A percentile compares a stretch with the other conserved stretches of the same genome.
Conservation (phyloP, 1,140 invertebrate species). For the Nomia melanderi region DNA sequence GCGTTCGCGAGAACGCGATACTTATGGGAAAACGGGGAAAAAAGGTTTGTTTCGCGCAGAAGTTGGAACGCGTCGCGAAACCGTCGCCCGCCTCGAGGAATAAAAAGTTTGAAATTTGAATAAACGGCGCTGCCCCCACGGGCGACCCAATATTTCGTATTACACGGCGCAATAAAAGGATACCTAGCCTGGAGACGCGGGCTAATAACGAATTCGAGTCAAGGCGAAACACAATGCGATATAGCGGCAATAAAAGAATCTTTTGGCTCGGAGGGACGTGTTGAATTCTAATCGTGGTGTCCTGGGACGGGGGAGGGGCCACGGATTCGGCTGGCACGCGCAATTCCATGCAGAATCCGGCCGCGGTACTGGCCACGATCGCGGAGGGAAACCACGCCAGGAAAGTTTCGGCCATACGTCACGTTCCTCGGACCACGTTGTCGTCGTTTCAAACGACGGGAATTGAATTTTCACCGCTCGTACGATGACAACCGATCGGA, state of each 20-base stretch:
- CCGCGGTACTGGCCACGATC: too few relatives aligned
- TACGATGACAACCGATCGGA: background rate
- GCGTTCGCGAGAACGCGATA: background rate
- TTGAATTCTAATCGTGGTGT: conserved; percentile 8
- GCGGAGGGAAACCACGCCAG: background rate
- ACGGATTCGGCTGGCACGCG: conserved; percentile 35
- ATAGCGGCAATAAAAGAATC: conserved; percentile 33
- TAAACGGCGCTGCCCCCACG: too few relatives aligned
- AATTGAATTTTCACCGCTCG: background rate
- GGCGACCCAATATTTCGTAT: too few relatives aligned
- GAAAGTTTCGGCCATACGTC: conserved; percentile 18
- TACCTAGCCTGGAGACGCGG: background rate
- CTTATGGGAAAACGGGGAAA: too few relatives aligned
- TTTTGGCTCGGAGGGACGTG: conserved; percentile 15
- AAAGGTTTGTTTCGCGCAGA: too few relatives aligned
- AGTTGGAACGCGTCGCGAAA: too few relatives aligned
- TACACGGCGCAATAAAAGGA: background rate
- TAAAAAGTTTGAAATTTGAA: too few relatives aligned
- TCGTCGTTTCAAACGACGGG: background rate
- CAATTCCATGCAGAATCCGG: background rate
- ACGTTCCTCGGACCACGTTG: background rate
- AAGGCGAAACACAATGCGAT: background rate
- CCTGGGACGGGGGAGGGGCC: too few relatives aligned
- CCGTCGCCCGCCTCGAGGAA: too few relatives aligned
- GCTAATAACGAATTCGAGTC: background rate